Base-by-base conservation (phyloP, 2,113 vertebrate genomes). In the Tragelaphus imberbis region DNA sequence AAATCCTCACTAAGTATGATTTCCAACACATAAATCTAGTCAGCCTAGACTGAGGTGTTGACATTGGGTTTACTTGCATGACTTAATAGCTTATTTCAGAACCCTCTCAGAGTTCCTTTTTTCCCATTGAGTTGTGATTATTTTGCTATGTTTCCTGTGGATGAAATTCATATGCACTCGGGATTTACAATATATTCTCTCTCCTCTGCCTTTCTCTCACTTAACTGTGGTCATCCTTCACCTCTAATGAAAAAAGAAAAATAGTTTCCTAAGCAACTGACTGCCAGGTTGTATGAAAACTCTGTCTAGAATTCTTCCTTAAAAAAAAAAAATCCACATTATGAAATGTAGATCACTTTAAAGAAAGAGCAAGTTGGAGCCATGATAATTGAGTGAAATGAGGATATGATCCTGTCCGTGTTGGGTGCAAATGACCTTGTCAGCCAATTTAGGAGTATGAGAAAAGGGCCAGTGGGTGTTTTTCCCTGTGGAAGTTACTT, bases 71-170 rank as follows among this genome's bases (percentile, higher is more conserved):
- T 79, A 90, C 94, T 77, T 94, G 75, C 84, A 91, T 93, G 53
- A 85, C 81, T 91, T 90, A 75, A 59, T 92, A 95, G 58, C 71
- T 94, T 81, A 96, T 84, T 96, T 75, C 75, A 90, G 53, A 95
- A 68, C 13, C 49, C 33, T 56, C 36, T 88, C 59, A 90, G 71
- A 90, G 47, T 47, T 58, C 53, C 33, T 53, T 94, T 97, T 85
- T 36, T 7, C 71, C 47, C 47, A 59, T 88, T 95, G 91, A 81
- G 27, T 90, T 94, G 36, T 90, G 71, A 75, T 97, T 92, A 86
- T 92, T 95, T 88, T 92, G 13, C 84, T 95, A 14, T 90, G 87
- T 84, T 96, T 80, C 71, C 81, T 87, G 63, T 27, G 47, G 40
- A 84, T 85, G 27, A 91, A 94, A 91, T 94, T 97, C 65, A 93